phyloP scores from a whole-genome alignment of 2,113 vertebrate genomes.

The Myrmecobius fasciatus region DNA sequence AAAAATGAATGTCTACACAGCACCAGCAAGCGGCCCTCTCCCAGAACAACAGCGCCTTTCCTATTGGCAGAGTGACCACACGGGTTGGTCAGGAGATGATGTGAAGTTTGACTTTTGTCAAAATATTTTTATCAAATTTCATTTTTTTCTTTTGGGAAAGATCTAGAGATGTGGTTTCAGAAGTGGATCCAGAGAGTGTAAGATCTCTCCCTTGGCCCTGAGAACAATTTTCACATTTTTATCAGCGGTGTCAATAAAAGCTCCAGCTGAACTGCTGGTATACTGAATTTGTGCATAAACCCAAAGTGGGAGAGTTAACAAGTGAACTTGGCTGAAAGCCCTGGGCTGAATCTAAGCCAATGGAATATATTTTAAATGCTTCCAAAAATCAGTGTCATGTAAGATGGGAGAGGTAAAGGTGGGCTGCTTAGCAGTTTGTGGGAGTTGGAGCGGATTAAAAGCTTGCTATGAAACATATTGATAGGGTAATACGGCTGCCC shows the following conservation, averaged over 20 bases:
- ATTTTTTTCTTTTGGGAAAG: background rate
- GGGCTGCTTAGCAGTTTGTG: background rate
- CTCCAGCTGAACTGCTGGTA: too few relatives aligned
- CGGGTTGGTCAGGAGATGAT: too few relatives aligned
- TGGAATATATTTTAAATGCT: background rate
- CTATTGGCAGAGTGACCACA: background rate
- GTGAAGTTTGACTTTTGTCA: background rate
- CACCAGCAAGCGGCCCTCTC: background rate
- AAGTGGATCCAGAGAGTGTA: background rate
- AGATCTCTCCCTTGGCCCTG: background rate
- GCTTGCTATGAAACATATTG: background rate
- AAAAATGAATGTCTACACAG: background rate
- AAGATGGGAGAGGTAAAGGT: too few relatives aligned
- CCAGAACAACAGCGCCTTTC: background rate
- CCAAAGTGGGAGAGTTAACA: too few relatives aligned
- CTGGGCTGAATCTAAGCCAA: background rate
- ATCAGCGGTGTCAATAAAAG: background rate
- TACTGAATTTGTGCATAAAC: too few relatives aligned
- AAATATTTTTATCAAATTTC: background rate
- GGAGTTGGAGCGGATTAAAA: background rate
- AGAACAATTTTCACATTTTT: background rate
- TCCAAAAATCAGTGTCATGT: background rate
- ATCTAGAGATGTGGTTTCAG: background rate
- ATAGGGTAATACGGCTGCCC: too few relatives aligned
- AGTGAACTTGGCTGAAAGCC: background rate